A percentile compares a stretch with the other conserved stretches of the same genome.
Conservation (phyloP, 2,113 vertebrate genomes). For the Sula dactylatra region DNA sequence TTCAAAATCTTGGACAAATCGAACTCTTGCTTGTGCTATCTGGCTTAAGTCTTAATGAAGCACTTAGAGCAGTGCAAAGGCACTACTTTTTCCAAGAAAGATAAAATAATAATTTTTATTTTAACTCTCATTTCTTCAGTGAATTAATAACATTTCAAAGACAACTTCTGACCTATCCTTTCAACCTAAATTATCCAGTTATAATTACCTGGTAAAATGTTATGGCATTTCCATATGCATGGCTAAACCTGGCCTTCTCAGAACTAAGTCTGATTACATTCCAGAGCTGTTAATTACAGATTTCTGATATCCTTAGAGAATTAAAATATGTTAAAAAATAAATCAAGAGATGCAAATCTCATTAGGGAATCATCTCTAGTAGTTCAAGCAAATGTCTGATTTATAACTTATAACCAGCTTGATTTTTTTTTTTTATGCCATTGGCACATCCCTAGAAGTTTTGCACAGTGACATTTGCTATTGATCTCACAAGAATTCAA, state of each 20-base stretch:
- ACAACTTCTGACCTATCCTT: neutral
- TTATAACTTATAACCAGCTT: neutral
- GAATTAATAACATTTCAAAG: constrained; percentile 43
- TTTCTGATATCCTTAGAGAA: neutral
- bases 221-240: neutral
- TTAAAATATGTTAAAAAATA: constrained; percentile 28
- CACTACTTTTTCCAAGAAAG: neutral
- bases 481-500: neutral
- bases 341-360: neutral
- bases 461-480: neutral
- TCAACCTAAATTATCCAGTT: constrained; percentile 9
- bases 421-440: neutral
- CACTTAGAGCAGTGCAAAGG: neutral
- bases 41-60: neutral
- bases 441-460: neutral
- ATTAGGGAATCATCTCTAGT: neutral
- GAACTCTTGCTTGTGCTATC: neutral
- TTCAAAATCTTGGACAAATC: neutral
- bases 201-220: constrained; percentile 45
- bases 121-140: constrained; percentile 9
- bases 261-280: neutral
- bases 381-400: constrained; percentile 18
- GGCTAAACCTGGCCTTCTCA: neutral
- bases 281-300: neutral
- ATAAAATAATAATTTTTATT: constrained; percentile 3